phyloP scores from a whole-genome alignment of 1,140 invertebrate species.

The Drosophila sulfurigaster region DNA sequence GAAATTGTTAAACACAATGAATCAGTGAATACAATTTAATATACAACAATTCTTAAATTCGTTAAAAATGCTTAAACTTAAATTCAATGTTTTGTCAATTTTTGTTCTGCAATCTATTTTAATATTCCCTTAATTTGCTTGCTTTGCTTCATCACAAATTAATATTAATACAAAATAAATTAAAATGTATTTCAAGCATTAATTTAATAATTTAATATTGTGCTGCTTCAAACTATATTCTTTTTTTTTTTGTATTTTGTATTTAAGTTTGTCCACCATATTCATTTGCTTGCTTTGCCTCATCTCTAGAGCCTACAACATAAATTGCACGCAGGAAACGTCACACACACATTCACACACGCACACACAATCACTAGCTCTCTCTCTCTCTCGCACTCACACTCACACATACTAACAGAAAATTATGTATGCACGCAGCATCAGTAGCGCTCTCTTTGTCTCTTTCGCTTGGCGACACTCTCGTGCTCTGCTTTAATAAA shows the following conservation, averaged over 20 bases:
- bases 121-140: no score
- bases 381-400: neutral
- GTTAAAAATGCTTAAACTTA: no score
- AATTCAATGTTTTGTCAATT: no score
- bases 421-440: slow-evolving; percentile 28
- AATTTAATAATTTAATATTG: neutral
- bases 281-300: neutral
- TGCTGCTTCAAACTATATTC: no score
- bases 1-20: no score
- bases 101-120: no score
- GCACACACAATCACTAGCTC: slow-evolving; percentile 5
- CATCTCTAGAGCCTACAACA: slow-evolving; percentile 50
- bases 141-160: no score
- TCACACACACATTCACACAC: slow-evolving; percentile 42
- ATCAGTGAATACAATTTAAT: no score
- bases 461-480: slow-evolving; percentile 6
- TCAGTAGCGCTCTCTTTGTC: slow-evolving; percentile 12
- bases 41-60: no score
- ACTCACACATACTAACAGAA: slow-evolving; percentile 1
- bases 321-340: slow-evolving; percentile 77
- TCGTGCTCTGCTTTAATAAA: slow-evolving; percentile 68
- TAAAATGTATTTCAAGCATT: no score
- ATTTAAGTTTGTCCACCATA: neutral
- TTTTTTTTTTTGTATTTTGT: neutral
- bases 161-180: no score